Percentiles rank a stretch among this genome's conserved stretches.
These are phyloP conservation scores for Aphaenogaster rudis DNA, from an alignment of 1,140 invertebrate species.

Conservation along the genomic window DNA sequence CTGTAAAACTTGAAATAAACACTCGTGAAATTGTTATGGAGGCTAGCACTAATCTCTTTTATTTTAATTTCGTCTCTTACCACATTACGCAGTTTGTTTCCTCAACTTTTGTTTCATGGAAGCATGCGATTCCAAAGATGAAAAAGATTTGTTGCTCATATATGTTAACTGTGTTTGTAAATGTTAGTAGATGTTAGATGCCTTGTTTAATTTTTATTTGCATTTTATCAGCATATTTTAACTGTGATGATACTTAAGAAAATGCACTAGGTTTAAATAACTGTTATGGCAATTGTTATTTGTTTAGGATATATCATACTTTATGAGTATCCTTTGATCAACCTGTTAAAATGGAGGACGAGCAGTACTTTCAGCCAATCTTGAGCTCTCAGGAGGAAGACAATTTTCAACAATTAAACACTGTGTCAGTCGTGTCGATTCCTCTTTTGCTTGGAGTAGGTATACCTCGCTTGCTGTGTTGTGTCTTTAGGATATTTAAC, in stretches of 20 bases:
- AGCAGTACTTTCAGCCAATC: constrained; percentile 86
- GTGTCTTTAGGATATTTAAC: neutral
- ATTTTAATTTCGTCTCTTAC: neutral
- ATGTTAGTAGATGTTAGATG: neutral
- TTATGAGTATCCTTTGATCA: constrained; percentile 86
- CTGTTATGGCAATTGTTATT: neutral
- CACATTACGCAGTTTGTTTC: neutral
- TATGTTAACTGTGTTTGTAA: neutral
- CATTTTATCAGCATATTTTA: neutral
- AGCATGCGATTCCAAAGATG: neutral
- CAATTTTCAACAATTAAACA: constrained; percentile 87
- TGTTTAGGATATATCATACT: constrained; percentile 28
- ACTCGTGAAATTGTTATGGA: neutral
- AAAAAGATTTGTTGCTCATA: neutral
- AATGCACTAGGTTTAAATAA: neutral
- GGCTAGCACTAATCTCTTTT: neutral
- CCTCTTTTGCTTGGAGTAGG: constrained; percentile 82
- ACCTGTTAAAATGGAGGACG: constrained; percentile 87
- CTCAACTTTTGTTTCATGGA: neutral
- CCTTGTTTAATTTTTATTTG: neutral
- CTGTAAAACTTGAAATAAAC: neutral
- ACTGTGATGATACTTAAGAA: neutral
- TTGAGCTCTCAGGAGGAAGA: constrained; percentile 85
- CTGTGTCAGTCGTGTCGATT: constrained; percentile 81
- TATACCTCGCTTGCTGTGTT: constrained; percentile 25